Conservation (phyloP, 2,113 vertebrate species). For the Brienomyrus longianalis region DNA sequence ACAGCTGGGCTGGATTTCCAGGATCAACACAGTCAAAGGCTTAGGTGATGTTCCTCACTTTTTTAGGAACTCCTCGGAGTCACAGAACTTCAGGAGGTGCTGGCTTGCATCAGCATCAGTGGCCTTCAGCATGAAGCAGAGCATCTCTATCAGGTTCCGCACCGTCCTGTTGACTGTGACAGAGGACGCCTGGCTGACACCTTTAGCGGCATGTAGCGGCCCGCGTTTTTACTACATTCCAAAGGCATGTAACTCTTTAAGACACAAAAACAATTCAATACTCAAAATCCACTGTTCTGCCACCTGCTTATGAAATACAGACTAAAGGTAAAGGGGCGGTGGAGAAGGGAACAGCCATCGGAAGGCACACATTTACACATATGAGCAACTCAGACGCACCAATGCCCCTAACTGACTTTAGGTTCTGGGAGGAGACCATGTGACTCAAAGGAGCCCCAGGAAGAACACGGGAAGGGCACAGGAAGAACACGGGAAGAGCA, state of each 20-base stretch:
- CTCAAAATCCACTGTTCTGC: neutral
- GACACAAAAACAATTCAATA: neutral
- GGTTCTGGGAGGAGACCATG: neutral
- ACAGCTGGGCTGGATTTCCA: neutral
- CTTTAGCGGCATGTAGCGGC: neutral
- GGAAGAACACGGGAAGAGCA: neutral
- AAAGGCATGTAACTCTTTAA: neutral
- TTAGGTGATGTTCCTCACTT: slow-evolving; percentile 41
- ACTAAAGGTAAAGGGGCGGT: neutral
- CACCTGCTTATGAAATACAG: neutral
- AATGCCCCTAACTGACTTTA: neutral
- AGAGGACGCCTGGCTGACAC: neutral
- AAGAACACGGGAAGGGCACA: neutral
- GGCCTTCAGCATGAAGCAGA: slow-evolving; percentile 41
- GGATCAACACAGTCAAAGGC: neutral
- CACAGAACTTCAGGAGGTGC: slow-evolving; percentile 51
- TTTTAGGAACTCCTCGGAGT: slow-evolving; percentile 53
- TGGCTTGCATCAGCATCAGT: neutral
- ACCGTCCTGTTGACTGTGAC: slow-evolving; percentile 51
- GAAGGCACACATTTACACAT: neutral
- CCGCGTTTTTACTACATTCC: neutral
- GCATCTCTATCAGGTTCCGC: slow-evolving; percentile 44
- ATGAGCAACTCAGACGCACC: neutral
- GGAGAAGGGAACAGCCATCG: neutral
- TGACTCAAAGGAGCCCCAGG: neutral